These are phyloP conservation scores for Lamprologus sp. DNA, from an alignment of 2,113 vertebrate species.

Conservation along the genomic window DNA sequence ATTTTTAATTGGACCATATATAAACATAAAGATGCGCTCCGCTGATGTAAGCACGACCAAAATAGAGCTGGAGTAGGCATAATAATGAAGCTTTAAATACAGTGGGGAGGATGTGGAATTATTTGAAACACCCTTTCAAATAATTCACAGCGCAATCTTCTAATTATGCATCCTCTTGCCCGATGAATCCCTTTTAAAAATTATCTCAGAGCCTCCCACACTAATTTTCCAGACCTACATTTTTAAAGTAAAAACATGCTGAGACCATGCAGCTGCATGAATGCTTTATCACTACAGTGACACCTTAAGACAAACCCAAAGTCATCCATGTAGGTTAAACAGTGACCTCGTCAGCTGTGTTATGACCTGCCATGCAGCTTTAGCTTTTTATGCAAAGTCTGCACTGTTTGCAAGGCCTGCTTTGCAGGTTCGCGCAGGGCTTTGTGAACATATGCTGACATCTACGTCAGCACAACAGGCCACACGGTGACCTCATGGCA, in stretches of 20 bases:
- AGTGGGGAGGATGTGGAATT: not conserved
- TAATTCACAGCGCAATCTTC: not conserved
- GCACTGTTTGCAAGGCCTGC: constrained; percentile 8
- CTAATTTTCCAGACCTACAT: not conserved
- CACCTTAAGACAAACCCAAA: not conserved
- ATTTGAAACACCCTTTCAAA: not conserved
- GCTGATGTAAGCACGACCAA: not conserved
- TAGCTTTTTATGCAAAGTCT: not conserved
- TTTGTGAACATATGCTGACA: constrained; percentile 16
- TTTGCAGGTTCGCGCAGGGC: constrained; percentile 16
- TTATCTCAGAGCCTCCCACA: not conserved
- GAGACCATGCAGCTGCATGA: not conserved
- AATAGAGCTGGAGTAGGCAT: not conserved
- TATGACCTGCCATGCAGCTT: not conserved
- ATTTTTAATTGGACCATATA: not conserved
- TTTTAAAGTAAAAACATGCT: not conserved
- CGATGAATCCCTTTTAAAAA: not conserved
- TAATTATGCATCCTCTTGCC: not conserved
- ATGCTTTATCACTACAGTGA: not conserved
- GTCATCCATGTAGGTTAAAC: not conserved
- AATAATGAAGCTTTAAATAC: not conserved
- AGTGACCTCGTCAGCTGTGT: not conserved
- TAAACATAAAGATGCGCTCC: not conserved
- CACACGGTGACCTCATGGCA: not conserved
- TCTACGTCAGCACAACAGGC: not conserved